These are phyloP conservation scores for Trigoniulus corallinus DNA, from an alignment of 1,140 invertebrate genomes.

Conservation along the genomic window DNA sequence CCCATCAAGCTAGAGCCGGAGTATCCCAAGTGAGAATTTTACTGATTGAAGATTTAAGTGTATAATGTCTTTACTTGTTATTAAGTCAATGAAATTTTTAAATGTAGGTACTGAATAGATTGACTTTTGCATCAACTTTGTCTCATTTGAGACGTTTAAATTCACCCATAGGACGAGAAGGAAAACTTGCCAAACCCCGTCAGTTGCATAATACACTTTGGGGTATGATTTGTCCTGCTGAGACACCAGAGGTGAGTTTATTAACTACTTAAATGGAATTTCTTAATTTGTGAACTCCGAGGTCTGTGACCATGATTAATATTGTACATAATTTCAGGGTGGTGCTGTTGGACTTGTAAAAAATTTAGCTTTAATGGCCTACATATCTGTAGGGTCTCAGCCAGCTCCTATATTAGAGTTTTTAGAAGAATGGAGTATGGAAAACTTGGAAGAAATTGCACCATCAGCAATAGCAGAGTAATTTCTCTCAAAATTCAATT, in stretches of 20 bases:
- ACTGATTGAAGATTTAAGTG: conserved; percentile 5
- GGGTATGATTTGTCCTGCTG: conserved; percentile 98
- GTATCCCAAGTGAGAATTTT: conserved; percentile 49
- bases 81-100: too few relatives aligned
- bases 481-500: conserved; percentile 7
- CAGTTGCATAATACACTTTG: conserved; percentile 96
- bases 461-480: conserved; percentile 81
- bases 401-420: conserved; percentile 97
- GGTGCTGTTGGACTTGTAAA: conserved; percentile 71
- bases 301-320: too few relatives aligned
- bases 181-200: conserved; percentile 92
- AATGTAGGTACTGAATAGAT: conserved; percentile 63
- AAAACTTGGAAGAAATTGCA: conserved; percentile 95
- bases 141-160: conserved; percentile 94
- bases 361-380: conserved; percentile 96
- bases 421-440: conserved; percentile 99
- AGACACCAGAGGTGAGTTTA: conserved; percentile 77
- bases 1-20: conserved; percentile 89
- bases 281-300: too few relatives aligned
- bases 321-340: conserved; percentile 24
- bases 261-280: too few relatives aligned
- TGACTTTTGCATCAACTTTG: conserved; percentile 94
- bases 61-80: not conserved
- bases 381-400: conserved; percentile 96
- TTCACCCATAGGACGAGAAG: conserved; percentile 95